A percentile compares a stretch with the other conserved stretches of the same genome.
These are phyloP conservation scores for Crenichthys baileyi DNA, from an alignment of 2,797 vertebrate genomes.

Conservation along the genomic window DNA sequence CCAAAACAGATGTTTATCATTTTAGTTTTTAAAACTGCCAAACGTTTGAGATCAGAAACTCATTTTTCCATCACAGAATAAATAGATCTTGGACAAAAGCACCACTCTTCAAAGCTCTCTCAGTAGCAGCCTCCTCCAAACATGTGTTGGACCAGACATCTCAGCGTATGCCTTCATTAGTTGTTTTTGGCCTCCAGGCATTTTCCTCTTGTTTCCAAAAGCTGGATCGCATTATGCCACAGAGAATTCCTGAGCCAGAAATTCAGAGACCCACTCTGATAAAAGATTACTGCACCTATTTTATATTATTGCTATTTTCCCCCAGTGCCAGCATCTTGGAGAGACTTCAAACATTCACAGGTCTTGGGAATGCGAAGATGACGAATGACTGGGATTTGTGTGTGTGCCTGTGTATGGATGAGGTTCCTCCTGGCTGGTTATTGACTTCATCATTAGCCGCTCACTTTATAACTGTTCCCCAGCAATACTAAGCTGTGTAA, in stretches of 20 bases:
- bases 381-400: constrained; percentile 42
- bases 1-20: not conserved
- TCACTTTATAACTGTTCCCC: not conserved
- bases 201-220: constrained; percentile 84
- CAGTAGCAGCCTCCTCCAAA: constrained; percentile 72
- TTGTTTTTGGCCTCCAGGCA: constrained; percentile 75
- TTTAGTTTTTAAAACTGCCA: constrained; percentile 11
- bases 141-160: constrained; percentile 75
- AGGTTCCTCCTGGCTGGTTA: constrained; percentile 20
- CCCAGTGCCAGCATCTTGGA: constrained; percentile 53
- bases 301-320: constrained; percentile 64
- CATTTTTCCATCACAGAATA: constrained; percentile 21
- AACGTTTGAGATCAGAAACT: constrained; percentile 1
- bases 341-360: constrained; percentile 68
- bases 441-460: constrained; percentile 26
- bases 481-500: not conserved
- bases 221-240: constrained; percentile 81
- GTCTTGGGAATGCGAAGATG: constrained; percentile 52
- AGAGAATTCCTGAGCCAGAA: constrained; percentile 72
- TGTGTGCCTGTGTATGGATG: constrained; percentile 6
- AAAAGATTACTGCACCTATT: constrained; percentile 73
- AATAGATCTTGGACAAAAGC: constrained; percentile 29
- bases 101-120: constrained; percentile 46
- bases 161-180: constrained; percentile 77
- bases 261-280: constrained; percentile 73